Conservation (phyloP, 2,113 vertebrate species). For the Thymallus thymallus region DNA sequence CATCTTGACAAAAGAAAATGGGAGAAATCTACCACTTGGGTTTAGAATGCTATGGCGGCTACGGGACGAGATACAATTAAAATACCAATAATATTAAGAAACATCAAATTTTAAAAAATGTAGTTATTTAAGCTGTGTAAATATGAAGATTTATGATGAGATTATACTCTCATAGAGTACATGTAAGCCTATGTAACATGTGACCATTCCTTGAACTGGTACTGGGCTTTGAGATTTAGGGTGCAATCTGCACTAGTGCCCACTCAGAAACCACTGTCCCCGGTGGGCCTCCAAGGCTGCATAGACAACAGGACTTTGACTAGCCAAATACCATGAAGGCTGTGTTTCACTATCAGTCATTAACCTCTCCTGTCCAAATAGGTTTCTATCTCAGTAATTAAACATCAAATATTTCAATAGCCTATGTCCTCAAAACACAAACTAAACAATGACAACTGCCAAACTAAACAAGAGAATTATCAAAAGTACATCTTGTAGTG, state of each 20-base stretch:
- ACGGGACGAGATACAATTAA: background rate
- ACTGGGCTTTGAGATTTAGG: too few relatives aligned
- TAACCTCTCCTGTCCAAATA: too few relatives aligned
- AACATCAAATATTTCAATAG: background rate
- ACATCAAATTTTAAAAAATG: background rate
- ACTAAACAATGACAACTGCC: background rate
- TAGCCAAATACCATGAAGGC: constrained; percentile 6
- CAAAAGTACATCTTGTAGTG: background rate
- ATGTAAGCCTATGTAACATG: too few relatives aligned
- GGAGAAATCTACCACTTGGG: background rate
- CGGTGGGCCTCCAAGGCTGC: constrained; percentile 23
- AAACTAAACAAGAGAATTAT: background rate
- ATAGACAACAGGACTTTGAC: constrained; percentile 45
- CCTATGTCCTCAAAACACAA: too few relatives aligned
- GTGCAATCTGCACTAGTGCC: too few relatives aligned
- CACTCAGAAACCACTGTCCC: background rate
- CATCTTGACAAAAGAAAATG: background rate
- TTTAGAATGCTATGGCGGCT: background rate
- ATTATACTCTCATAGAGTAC: too few relatives aligned
- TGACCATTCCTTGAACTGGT: too few relatives aligned
- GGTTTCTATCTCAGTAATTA: background rate
- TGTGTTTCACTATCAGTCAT: too few relatives aligned
- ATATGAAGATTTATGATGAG: background rate
- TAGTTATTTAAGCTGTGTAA: background rate
- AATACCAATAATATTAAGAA: background rate